Conservation (phyloP, 2,888 invertebrate species). For the Torymus aiolomorphi region DNA sequence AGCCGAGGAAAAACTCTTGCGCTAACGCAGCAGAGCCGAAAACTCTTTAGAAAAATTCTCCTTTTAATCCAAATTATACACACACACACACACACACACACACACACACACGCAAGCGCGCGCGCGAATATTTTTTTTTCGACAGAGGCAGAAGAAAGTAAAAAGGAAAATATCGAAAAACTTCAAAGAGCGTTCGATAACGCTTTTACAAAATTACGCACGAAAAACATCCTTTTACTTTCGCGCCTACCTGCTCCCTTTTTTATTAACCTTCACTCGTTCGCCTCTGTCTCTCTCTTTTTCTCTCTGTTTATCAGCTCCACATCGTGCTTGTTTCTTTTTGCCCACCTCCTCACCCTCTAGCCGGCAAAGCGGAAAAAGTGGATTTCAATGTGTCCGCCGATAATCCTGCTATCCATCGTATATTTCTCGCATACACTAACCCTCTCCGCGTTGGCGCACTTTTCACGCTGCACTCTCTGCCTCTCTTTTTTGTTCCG, state of each 20-base stretch:
- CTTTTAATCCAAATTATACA: constrained; percentile 45
- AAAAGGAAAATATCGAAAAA: constrained; percentile 3
- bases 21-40: neutral
- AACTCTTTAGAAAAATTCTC: constrained; percentile 27
- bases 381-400: constrained; percentile 43
- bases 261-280: constrained; percentile 28
- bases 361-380: constrained; percentile 19
- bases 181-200: constrained; percentile 45
- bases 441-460: neutral
- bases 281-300: too few species aligned
- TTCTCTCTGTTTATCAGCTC: constrained; percentile 39
- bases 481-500: constrained; percentile 2
- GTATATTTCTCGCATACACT: constrained; percentile 27
- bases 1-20: constrained; percentile 32
- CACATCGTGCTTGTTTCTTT: constrained; percentile 13
- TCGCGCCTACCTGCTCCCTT: constrained; percentile 35
- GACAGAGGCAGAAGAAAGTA: neutral
- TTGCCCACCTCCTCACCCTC: neutral
- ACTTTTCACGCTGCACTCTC: constrained; percentile 30
- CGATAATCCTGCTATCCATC: constrained; percentile 38
- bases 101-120: too few species aligned
- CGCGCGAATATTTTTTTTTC: constrained; percentile 20
- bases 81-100: too few species aligned
- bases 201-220: constrained; percentile 51
- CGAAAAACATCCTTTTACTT: constrained; percentile 46